These are phyloP conservation scores for Drosophila longiperda DNA, from an alignment of 2,888 invertebrate genomes.

Conservation along the genomic window DNA sequence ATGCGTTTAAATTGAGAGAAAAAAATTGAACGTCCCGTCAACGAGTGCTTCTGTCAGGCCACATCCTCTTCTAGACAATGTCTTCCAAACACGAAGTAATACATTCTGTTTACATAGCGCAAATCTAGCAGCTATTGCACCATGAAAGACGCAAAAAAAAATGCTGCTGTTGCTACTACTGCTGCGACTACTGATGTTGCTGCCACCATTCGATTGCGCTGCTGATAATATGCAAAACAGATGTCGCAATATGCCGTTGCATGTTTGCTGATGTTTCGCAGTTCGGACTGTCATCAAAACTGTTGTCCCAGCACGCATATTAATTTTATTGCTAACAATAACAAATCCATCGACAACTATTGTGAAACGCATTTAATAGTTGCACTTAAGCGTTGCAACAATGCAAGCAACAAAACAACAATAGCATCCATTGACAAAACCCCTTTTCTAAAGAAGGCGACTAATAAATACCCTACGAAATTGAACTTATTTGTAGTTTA, in stretches of 20 bases:
- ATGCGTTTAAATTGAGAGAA: slow-evolving; percentile 71
- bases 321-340: slow-evolving; percentile 79
- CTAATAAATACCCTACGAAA: neutral
- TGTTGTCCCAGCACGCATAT: slow-evolving; percentile 72
- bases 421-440: slow-evolving; percentile 8
- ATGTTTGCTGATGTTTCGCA: slow-evolving; percentile 39
- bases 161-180: slow-evolving; percentile 21
- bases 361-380: slow-evolving; percentile 73
- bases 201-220: slow-evolving; percentile 40
- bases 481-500: neutral
- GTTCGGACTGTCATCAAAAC: slow-evolving; percentile 63
- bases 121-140: slow-evolving; percentile 45
- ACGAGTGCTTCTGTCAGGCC: slow-evolving; percentile 9
- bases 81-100: slow-evolving; percentile 54
- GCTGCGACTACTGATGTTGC: slow-evolving; percentile 19
- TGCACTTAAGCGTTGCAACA: slow-evolving; percentile 58
- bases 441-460: neutral
- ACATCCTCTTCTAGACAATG: slow-evolving; percentile 46
- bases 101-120: slow-evolving; percentile 54
- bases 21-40: slow-evolving; percentile 37
- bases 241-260: slow-evolving; percentile 49
- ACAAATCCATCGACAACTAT: slow-evolving; percentile 77
- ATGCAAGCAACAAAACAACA: slow-evolving; percentile 41
- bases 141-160: slow-evolving; percentile 57
- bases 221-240: slow-evolving; percentile 69